phyloP scores from a whole-genome alignment of 1,140 invertebrate genomes.

The Drosophila carrolli region DNA sequence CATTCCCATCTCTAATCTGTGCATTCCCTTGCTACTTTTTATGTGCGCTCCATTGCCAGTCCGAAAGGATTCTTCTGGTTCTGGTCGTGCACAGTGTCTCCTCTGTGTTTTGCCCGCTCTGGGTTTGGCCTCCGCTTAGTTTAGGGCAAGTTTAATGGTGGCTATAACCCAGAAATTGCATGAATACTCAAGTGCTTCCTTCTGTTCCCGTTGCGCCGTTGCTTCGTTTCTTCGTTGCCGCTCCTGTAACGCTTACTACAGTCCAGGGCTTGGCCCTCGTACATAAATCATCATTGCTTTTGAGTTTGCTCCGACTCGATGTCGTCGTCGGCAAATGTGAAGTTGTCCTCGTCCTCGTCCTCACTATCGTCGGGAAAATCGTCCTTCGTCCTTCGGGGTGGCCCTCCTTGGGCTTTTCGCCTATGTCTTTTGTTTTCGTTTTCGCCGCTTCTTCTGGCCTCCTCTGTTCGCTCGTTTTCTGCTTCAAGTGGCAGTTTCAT shows the following conservation, averaged over 20 bases:
- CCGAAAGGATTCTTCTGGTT: not conserved
- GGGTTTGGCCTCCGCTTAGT: constrained; percentile 50
- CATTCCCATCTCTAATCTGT: constrained; percentile 32
- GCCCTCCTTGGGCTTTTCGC: constrained; percentile 28
- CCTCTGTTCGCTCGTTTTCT: constrained; percentile 50
- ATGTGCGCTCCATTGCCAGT: constrained; percentile 5
- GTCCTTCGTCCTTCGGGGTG: constrained; percentile 35
- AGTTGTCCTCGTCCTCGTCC: constrained; percentile 55
- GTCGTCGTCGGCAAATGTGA: constrained; percentile 43
- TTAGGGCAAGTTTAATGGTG: constrained; percentile 76
- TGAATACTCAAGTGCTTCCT: constrained; percentile 74
- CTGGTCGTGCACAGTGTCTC: constrained; percentile 8
- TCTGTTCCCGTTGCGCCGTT: constrained; percentile 11
- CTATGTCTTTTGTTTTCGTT: constrained; percentile 64
- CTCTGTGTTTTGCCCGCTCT: constrained; percentile 3
- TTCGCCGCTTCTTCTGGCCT: constrained; percentile 7
- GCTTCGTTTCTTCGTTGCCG: not conserved
- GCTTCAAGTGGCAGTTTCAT: constrained; percentile 76
- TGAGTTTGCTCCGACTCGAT: constrained; percentile 56
- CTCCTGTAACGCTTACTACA: constrained; percentile 13
- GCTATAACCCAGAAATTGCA: constrained; percentile 80
- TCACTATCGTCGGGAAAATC: constrained; percentile 7
- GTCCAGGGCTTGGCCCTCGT: constrained; percentile 70
- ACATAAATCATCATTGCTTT: constrained; percentile 82
- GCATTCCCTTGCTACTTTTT: constrained; percentile 20